A percentile compares a stretch with the other conserved stretches of the same genome.
Conservation (phyloP, 2,113 vertebrate genomes). For the Caretta caretta region DNA sequence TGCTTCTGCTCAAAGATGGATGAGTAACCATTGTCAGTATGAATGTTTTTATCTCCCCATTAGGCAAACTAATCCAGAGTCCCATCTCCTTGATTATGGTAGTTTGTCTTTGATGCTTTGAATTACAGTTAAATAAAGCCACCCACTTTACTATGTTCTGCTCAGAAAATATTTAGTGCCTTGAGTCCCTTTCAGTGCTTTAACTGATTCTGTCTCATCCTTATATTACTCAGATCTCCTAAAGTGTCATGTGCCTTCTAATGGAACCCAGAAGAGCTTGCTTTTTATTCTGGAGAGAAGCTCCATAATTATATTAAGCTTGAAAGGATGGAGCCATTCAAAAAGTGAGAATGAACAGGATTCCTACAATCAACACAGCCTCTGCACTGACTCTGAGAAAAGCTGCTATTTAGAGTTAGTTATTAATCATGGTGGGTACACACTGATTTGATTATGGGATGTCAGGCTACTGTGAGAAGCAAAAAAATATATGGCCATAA, state of each 20-base stretch:
- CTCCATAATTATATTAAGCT: not conserved
- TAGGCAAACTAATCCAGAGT: not conserved
- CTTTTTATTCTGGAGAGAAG: not conserved
- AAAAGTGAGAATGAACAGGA: not conserved
- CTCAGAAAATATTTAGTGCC: not conserved
- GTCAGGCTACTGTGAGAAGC: not conserved
- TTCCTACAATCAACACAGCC: not conserved
- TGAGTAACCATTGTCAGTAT: not conserved
- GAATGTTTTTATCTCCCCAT: not conserved
- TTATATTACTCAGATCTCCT: not conserved
- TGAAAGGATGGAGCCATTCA: not conserved
- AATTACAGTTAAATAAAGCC: not conserved
- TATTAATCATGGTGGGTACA: not conserved
- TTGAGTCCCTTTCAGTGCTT: not conserved
- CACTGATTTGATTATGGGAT: not conserved
- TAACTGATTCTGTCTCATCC: not conserved
- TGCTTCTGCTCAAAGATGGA: not conserved
- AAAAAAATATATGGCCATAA: not conserved
- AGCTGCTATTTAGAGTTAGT: not conserved
- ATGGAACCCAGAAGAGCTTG: not conserved
- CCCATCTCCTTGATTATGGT: not conserved
- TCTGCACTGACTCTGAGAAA: not conserved
- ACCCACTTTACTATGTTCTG: not conserved
- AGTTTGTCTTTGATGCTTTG: not conserved
- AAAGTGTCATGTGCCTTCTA: not conserved